These are phyloP conservation scores for Chrysomela aeneicollis DNA, from an alignment of 2,888 invertebrate genomes.

Conservation along the genomic window DNA sequence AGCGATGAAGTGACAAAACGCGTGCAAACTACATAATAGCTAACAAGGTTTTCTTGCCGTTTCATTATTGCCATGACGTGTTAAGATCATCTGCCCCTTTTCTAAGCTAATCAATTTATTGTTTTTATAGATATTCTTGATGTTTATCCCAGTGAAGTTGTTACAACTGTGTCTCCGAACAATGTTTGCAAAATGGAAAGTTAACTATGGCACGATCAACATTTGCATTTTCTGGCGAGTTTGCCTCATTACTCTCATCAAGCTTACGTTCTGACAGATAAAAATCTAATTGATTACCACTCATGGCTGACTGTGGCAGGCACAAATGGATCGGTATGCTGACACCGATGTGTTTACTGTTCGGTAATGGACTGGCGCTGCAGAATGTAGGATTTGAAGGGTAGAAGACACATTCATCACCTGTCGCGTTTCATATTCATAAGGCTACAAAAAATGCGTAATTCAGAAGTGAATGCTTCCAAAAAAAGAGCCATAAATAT, in stretches of 20 bases:
- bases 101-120: too few relatives aligned
- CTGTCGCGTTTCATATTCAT: background rate
- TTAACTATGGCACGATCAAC: slow-evolving; percentile 34
- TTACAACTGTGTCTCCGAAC: too few relatives aligned
- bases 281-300: slow-evolving; percentile 51
- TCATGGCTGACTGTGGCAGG: slow-evolving; percentile 35
- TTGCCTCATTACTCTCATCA: slow-evolving; percentile 38
- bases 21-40: background rate
- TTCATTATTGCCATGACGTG: too few relatives aligned
- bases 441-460: background rate
- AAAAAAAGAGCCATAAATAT: background rate
- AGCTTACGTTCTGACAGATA: slow-evolving; percentile 46
- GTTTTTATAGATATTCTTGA: too few relatives aligned
- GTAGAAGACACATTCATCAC: background rate
- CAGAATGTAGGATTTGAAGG: background rate
- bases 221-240: slow-evolving; percentile 51
- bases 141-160: too few relatives aligned
- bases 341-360: background rate
- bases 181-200: too few relatives aligned
- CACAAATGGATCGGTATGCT: slow-evolving; percentile 28
- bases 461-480: background rate
- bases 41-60: too few relatives aligned
- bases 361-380: background rate
- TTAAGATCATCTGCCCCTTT: too few relatives aligned
- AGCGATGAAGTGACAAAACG: background rate